A percentile compares a stretch with the other conserved stretches of the same genome.
Evolutionary conservation across 2,797 vertebrate genomes (phyloP).

Genomic region (Liparis tanakae): DNA sequence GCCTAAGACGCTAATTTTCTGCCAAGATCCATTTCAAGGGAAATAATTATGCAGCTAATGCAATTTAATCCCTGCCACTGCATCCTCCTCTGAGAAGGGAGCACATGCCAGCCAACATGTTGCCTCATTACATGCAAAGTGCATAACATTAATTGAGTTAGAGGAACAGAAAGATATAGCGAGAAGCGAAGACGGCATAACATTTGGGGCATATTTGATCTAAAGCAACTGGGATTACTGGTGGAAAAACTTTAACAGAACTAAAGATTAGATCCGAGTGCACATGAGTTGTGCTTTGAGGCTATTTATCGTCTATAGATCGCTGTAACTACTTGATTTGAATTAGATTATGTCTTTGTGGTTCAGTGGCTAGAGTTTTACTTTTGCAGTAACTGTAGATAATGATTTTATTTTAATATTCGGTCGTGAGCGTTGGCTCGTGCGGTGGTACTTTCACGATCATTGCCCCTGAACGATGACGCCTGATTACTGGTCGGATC

Average conservation of each 20-base stretch:
- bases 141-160: slow-evolving; percentile 70
- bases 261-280: slow-evolving; percentile 18
- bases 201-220: slow-evolving; percentile 53
- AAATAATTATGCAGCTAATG: slow-evolving; percentile 78
- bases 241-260: slow-evolving; percentile 17
- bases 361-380: slow-evolving; percentile 7
- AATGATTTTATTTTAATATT: slow-evolving; percentile 1
- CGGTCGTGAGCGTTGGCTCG: neutral
- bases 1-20: slow-evolving; percentile 59
- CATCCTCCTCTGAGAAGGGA: slow-evolving; percentile 67
- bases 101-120: slow-evolving; percentile 62
- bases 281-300: slow-evolving; percentile 20
- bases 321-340: neutral
- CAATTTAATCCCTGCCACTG: slow-evolving; percentile 76
- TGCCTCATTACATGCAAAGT: slow-evolving; percentile 72
- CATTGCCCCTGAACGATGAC: neutral
- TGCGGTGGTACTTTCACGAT: neutral
- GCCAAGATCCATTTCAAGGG: slow-evolving; percentile 71
- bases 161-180: slow-evolving; percentile 57
- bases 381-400: slow-evolving; percentile 9
- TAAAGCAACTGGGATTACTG: slow-evolving; percentile 51
- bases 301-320: slow-evolving; percentile 6
- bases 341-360: neutral
- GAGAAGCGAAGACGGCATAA: slow-evolving; percentile 40
- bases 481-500: neutral